Base-by-base conservation (phyloP, 2,797 vertebrate species). In the Philypnodon macrostomus region DNA sequence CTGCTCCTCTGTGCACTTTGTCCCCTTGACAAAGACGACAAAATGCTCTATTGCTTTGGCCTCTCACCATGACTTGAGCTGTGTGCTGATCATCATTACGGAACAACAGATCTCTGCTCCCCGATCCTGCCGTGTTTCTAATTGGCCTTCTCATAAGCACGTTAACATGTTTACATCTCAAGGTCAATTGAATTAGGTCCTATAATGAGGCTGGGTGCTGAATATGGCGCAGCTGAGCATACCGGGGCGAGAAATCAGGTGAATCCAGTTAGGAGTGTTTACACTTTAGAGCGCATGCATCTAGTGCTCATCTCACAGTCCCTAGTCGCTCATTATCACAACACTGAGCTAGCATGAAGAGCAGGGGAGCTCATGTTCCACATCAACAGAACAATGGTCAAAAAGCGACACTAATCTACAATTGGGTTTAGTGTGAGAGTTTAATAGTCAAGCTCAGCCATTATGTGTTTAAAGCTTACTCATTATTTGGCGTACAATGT, bases 401-500 rank as follows among this genome's bases (percentile, higher is more conserved):
- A 71, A 75, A 71, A 75, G 80, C 74, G 51, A 77, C 71, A 81
- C 64, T 82, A 83, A 87, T 85, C 48, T 53, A 61, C 54, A 69
- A 67, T 71, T 67, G 73, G 60, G 57, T 29, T n/a, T n/a, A 47
- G 66, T 72, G 81, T 72, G 67, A 77, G 73, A 79, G 42, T 81
- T 79, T 77, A 73, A 85, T 81, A 63, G 81, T 74, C 75, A 86
- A 85, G 83, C 77, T 73, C 77, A 85, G 21, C 65, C 66, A 85
- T 88, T 84, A 80, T 70, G 71, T 68, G 53, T 65, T 79, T 69
- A 75, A 87, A 79, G 82, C 70, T 61, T 67, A 83, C 59, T 73
- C 73, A 83, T 86, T 83, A 83, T 63, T 60, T 40, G 46, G 39
- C 46, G 42, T 61, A 70, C 70, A 67, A 53, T 71, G 58, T 71